A percentile compares a stretch with the other conserved stretches of the same genome.
Conservation (phyloP, 2,888 invertebrate genomes). For the Chironomus riparius region DNA sequence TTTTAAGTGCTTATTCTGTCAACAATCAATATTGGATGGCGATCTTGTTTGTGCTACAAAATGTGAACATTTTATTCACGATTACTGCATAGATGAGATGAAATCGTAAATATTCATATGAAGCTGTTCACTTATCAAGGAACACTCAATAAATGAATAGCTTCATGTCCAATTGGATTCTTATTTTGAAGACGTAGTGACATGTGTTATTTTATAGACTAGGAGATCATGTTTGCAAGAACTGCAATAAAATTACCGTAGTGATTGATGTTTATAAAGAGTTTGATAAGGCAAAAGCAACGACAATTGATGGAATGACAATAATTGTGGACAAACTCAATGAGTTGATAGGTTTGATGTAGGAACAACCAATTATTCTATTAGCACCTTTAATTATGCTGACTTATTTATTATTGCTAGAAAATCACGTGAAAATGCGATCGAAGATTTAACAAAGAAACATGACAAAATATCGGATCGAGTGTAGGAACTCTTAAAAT, state of each 20-base stretch:
- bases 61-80: constrained; percentile 14
- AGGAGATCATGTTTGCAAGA: background rate
- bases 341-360: background rate
- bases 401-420: background rate
- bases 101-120: background rate
- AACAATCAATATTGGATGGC: background rate
- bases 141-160: too few relatives aligned
- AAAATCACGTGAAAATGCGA: background rate
- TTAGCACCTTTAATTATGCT: background rate
- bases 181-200: background rate
- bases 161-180: background rate
- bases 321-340: background rate
- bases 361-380: background rate
- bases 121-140: too few relatives aligned
- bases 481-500: background rate
- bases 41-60: background rate
- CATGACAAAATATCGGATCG: background rate
- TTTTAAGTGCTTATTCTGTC: constrained; percentile 12
- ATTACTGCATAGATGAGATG: background rate
- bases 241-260: background rate
- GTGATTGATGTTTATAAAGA: background rate
- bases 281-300: background rate
- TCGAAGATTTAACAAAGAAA: background rate
- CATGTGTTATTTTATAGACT: background rate
- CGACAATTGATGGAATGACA: background rate